Evolutionary conservation across 2,113 vertebrate genomes (phyloP), one percentile per base, ranked within the genome.

Genomic region (Heterotilapia buettikoferi): DNA sequence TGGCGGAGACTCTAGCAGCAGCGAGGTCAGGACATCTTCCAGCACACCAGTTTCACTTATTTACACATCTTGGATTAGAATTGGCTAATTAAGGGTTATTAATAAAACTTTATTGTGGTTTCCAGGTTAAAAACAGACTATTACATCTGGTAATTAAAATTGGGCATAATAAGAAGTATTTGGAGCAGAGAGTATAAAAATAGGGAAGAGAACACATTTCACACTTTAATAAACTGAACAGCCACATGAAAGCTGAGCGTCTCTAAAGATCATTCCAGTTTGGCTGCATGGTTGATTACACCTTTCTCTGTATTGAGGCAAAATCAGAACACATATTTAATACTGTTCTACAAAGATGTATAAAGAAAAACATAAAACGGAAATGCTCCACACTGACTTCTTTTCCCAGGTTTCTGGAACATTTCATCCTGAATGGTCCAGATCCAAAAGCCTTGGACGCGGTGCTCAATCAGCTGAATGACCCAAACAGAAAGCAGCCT

Each of bases 341-440:
- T 29, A 76, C 24, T 29, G 36, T 6, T 73, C 16, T 29, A 76
- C 43, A 50, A 29, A 50, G 43, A 47, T 3, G 9, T 19, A 19
- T 76, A 31, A 19, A 45, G 21, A 73, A 18, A 73, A 45, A 45
- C 38, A 26, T 45, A 0, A 2, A 73, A 73, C 0, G 2, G 40
- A 73, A 16, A 73, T 10, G 7, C 31, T 19, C 19, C 26, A 26
- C 40, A 19, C 8, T 7, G 6, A 26, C 12, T 87, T 56, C 4
- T 68, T 86, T 82, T 81, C 12, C 6, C 84, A 97, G 96, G 91
- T 86, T 97, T 85, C 80, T 97, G 89, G 96, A 97, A 86, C 84
- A 96, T 93, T 96, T 95, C 66, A 96, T 97, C 79, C 90, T 97
- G 80, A 93, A 96, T n/a, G 96, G 96, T 73, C 88, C 95, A 26